Base-by-base conservation (phyloP, 2,113 vertebrate genomes). In the Daubentonia madagascariensis region DNA sequence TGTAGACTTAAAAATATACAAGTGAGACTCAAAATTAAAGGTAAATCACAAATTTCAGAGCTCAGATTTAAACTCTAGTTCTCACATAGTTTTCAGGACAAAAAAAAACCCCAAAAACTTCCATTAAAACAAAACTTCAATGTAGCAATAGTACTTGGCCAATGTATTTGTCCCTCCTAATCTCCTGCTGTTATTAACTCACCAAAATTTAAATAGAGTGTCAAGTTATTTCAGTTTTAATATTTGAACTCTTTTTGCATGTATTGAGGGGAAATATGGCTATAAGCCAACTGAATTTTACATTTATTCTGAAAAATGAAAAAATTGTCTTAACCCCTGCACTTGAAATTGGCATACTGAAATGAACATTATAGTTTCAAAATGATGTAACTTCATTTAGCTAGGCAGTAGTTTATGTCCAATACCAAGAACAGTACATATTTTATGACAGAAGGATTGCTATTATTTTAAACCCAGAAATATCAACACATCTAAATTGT, bases 221-320 rank as follows among this genome's bases (percentile, higher is more conserved):
- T 40, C 32, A 96, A 87, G 8, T 50, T 81, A 45, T 61, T 87
- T 89, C 40, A 68, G 32, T 45, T 85, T 96, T 22, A 85, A 30
- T 91, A 88, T 91, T 87, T 94, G 52, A 96, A 59, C 5, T 48
- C 5, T n/a, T 73, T 73, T 79, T 96, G 48, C 13, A 32, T 18
- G 0, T 80, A 76, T 1, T 85, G 5, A 20, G 25, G 22, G 1
- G 12, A 88, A 88, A 52, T 5, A 59, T 11, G n/a, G 40, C 80
- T 89, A 4, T 23, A 94, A 94, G n/a, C 20, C 61, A 96, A 45
- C 0, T 57, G 28, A 88, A 81, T 40, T 70, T 84, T 80, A n/a
- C 54, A 80, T 85, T 65, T 76, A 65, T 84, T 96, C 54, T 76
- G 16, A 87, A 96, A 97, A 91, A 52, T 67, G 20, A 96, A 11